Evolutionary conservation across 2,113 vertebrate species (phyloP).

Genomic region (Bos javanicus): DNA sequence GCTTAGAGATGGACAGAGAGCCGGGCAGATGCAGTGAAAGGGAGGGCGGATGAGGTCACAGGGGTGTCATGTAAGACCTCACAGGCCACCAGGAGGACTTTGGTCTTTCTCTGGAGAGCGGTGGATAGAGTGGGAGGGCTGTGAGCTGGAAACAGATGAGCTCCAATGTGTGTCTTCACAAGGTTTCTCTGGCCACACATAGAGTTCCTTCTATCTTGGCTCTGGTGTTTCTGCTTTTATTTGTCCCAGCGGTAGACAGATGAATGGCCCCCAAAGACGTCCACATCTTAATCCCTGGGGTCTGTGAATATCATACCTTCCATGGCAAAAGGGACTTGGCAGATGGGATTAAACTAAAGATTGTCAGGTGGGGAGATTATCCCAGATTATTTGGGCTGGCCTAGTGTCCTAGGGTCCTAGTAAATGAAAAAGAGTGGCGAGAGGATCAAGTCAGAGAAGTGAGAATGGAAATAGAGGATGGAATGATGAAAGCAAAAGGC

Average conservation of each 20-base stretch:
- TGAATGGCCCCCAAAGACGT: not conserved
- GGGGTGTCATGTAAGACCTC: not conserved
- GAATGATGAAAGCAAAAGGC: not conserved
- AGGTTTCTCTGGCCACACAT: not conserved
- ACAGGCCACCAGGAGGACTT: not conserved
- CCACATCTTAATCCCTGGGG: not conserved
- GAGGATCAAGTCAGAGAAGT: not conserved
- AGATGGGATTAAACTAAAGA: not conserved
- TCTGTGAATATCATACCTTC: not conserved
- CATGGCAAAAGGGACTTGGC: not conserved
- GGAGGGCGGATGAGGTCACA: not conserved
- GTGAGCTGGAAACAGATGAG: not conserved
- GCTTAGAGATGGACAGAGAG: not conserved
- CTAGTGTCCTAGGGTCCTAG: not conserved
- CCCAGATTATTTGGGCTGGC: not conserved
- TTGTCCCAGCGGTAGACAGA: not conserved
- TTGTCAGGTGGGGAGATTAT: not conserved
- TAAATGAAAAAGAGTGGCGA: not conserved
- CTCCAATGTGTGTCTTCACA: not conserved
- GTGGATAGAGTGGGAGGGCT: not conserved
- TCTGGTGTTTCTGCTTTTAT: not conserved
- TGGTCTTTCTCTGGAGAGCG: not conserved
- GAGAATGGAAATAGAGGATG: not conserved
- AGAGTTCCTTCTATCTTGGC: not conserved
- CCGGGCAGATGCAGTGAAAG: not conserved